These are phyloP conservation scores for Lypha dubia DNA, from an alignment of 2,888 invertebrate genomes.

Conservation along the genomic window DNA sequence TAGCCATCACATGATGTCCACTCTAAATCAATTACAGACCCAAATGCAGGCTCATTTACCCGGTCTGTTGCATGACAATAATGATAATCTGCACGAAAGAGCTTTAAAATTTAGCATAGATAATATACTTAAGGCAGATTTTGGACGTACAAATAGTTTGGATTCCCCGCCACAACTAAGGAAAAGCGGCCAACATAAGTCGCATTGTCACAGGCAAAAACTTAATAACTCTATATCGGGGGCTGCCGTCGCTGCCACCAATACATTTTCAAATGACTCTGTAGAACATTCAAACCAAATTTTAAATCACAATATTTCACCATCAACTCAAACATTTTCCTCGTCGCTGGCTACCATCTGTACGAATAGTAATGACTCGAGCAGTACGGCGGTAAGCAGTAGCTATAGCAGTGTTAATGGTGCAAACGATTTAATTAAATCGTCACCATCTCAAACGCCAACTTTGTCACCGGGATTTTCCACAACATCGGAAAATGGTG, in stretches of 20 bases:
- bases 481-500: conserved; percentile 12
- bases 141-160: conserved; percentile 85
- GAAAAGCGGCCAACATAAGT: conserved; percentile 56
- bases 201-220: conserved; percentile 64
- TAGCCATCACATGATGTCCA: conserved; percentile 70
- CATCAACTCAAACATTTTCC: conserved; percentile 75
- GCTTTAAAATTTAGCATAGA: conserved; percentile 92
- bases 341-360: conserved; percentile 81
- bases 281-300: conserved; percentile 72
- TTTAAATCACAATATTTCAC: conserved; percentile 73
- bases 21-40: conserved; percentile 77
- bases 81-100: conserved; percentile 84
- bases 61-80: conserved; percentile 74
- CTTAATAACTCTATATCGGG: conserved; percentile 22
- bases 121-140: conserved; percentile 93
- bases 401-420: conserved; percentile 73
- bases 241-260: conserved; percentile 60
- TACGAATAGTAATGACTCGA: conserved; percentile 82
- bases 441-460: conserved; percentile 62
- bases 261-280: conserved; percentile 70
- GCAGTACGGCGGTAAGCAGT: conserved; percentile 82
- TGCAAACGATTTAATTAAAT: conserved; percentile 47
- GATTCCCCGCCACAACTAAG: conserved; percentile 52
- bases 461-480: conserved; percentile 60
- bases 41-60: conserved; percentile 80